phyloP scores from a whole-genome alignment of 2,888 invertebrate species.

The Eristalis tenax region DNA sequence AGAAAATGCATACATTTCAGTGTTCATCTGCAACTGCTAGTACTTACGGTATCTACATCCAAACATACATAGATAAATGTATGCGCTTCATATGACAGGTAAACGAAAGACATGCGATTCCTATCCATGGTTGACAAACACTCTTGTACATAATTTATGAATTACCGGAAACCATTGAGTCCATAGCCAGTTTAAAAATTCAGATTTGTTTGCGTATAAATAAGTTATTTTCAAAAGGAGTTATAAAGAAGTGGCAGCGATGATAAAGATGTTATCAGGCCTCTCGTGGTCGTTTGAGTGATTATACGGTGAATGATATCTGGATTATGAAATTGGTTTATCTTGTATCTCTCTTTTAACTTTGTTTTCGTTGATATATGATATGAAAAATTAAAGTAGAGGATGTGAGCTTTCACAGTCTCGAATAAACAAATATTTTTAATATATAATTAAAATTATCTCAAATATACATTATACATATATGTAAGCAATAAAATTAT shows the following conservation, averaged over 20 bases:
- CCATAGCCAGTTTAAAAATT: constrained; percentile 16
- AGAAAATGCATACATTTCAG: neutral
- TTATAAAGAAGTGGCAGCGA: constrained; percentile 41
- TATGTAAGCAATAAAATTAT: no score
- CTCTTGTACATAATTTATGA: constrained; percentile 68
- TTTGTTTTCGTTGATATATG: constrained; percentile 22
- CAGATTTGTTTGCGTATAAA: constrained; percentile 25
- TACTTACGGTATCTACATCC: neutral
- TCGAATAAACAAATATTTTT: no score
- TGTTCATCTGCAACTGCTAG: neutral
- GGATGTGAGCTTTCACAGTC: neutral
- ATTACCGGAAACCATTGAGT: constrained; percentile 52
- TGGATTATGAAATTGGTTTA: constrained; percentile 61
- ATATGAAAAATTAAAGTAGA: neutral
- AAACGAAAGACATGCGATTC: constrained; percentile 41
- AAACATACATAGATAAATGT: neutral
- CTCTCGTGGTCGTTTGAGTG: constrained; percentile 37
- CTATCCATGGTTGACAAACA: constrained; percentile 57
- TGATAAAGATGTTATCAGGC: constrained; percentile 58
- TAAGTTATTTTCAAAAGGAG: constrained; percentile 49
- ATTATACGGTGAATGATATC: constrained; percentile 42
- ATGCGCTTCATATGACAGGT: neutral
- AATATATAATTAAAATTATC: neutral
- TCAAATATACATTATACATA: neutral
- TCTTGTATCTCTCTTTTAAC: constrained; percentile 48